phyloP scores from a whole-genome alignment of 1,140 invertebrate genomes.

The Diachasmimorpha longicaudata region DNA sequence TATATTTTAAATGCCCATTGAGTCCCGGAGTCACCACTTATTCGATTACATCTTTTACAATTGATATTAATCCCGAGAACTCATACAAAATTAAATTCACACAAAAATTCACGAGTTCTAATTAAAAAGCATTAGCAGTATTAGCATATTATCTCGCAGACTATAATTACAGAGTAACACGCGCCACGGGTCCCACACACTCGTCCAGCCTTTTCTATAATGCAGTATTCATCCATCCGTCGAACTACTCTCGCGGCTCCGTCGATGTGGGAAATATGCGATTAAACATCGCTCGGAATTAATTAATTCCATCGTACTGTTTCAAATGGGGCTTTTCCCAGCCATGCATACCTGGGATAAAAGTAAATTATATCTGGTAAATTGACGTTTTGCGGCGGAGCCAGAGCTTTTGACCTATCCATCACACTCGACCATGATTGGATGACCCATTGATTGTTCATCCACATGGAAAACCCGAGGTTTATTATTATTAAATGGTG shows the following conservation, averaged over 20 bases:
- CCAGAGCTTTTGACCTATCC: background rate
- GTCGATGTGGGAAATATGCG: conserved; percentile 19
- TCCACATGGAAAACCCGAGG: background rate
- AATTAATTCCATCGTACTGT: conserved; percentile 12
- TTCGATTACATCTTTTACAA: background rate
- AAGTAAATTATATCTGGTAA: background rate
- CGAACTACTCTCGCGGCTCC: background rate
- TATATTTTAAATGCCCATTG: too few relatives aligned
- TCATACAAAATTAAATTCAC: conserved; percentile 42
- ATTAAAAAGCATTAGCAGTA: conserved; percentile 40
- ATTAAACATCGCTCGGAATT: conserved; percentile 24
- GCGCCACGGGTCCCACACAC: conserved; percentile 15
- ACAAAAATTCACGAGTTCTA: conserved; percentile 30
- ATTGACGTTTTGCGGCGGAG: background rate
- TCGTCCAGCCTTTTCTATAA: background rate
- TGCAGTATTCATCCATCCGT: background rate
- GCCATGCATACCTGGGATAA: background rate
- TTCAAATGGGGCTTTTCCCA: background rate
- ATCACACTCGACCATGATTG: background rate
- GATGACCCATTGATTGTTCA: background rate
- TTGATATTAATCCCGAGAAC: conserved; percentile 37
- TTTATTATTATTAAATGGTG: background rate
- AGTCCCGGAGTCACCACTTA: background rate
- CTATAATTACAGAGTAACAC: conserved; percentile 12
- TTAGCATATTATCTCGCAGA: conserved; percentile 54